Evolutionary conservation across 2,797 vertebrate genomes (phyloP).

Genomic region (Notoglanidium macrostoma): DNA sequence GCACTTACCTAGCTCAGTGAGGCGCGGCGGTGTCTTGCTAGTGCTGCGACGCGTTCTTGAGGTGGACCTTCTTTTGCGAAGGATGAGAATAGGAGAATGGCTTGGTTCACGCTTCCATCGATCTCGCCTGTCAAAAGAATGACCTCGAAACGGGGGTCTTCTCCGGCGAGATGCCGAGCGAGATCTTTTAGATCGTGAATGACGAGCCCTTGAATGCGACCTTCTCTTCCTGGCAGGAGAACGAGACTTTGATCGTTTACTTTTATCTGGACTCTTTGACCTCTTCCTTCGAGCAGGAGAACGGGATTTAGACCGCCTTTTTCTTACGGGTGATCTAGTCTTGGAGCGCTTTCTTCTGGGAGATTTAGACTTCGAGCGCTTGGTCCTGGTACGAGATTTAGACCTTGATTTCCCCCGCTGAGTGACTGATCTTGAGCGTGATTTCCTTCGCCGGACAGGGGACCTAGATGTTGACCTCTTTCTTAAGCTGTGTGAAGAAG

Average conservation of each 20-base stretch:
- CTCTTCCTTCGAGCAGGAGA: conserved; percentile 73
- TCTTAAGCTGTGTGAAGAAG: conserved; percentile 82
- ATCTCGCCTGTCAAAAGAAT: conserved; percentile 90
- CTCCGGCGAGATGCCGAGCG: conserved; percentile 63
- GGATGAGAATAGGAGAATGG: conserved; percentile 85
- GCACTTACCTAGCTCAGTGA: conserved; percentile 92
- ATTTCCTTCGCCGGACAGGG: conserved; percentile 84
- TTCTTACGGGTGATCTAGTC: conserved; percentile 72
- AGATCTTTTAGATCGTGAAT: conserved; percentile 71
- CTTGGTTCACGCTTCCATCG: conserved; percentile 90
- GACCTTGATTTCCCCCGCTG: conserved; percentile 81
- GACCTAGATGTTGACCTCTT: conserved; percentile 83
- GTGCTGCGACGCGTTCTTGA: conserved; percentile 77
- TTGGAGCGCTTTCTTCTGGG: conserved; percentile 74
- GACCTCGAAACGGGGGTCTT: conserved; percentile 79
- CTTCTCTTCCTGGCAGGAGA: conserved; percentile 81
- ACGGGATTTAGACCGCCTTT: conserved; percentile 71
- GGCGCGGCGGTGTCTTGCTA: conserved; percentile 83
- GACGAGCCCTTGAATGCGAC: conserved; percentile 78
- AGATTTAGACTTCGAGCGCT: conserved; percentile 66
- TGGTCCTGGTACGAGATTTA: conserved; percentile 74
- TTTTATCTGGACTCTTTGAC: conserved; percentile 76
- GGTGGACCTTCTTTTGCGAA: conserved; percentile 79
- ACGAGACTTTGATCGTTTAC: conserved; percentile 80
- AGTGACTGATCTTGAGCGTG: conserved; percentile 79